Base-by-base conservation (phyloP, 2,888 invertebrate genomes). In the Plagodis pulveraria region DNA sequence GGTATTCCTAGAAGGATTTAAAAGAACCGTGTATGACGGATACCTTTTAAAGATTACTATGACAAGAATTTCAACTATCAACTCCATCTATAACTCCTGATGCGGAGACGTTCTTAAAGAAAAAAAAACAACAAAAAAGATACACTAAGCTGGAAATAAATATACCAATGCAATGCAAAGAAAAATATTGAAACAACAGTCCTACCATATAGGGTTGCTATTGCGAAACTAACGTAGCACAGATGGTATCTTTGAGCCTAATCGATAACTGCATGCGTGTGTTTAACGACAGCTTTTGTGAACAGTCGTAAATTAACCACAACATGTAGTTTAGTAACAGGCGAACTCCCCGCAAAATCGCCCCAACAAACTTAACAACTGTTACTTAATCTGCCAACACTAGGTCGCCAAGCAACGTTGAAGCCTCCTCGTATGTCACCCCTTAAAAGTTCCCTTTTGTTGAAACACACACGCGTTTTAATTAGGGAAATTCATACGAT, bases 381-480 rank as follows among this genome's bases (percentile, higher is more conserved):
- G 10, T 5, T 10, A 40, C 10, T 5, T 36, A 7, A 40, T 10
- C 40, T 40, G 40, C 9, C 40, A 40, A 40, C 40, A 10, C 10
- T 40, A 8, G 10, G 9, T 36, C 5, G 10, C 10, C 8, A 5
- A 46, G 34, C n/a, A 11, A 34, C n/a, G 6, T 32, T 44, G 12
- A 6, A 6, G 44, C 9, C 6, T 11, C 6, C 45, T n/a, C 35
- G 35, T 12, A 9, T 35, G 35, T 47, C 11, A 11, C 45, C 32
- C 34, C 40, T 49, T 22, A 49, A 49, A 49, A 40, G 38, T 49
- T 40, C 6, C 10, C 32, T 22, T 38, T 49, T 49, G 48, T 49
- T 49, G 10, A 22, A 49, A 49, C 40, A 49, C 38, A 12, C 48
- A 40, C 48, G 12, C 43, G 43, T 49, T 49, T 49, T 49, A 49